Evolutionary conservation across 2,113 vertebrate species (phyloP).

Genomic region (Urocolius indicus): DNA sequence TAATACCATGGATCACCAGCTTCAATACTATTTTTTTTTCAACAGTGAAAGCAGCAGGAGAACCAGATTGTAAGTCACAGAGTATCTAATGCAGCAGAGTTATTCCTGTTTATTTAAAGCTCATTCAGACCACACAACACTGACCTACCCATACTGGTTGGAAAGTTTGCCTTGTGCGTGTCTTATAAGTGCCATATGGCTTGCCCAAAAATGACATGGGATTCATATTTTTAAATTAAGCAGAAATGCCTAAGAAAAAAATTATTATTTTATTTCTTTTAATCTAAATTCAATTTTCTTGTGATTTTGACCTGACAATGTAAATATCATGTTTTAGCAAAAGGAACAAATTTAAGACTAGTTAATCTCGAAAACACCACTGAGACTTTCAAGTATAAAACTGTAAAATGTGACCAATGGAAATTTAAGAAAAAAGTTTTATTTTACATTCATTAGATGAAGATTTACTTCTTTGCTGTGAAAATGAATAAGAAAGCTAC

Average conservation of each 20-base stretch:
- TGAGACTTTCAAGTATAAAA: neutral
- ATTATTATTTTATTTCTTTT: neutral
- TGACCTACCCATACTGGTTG: neutral
- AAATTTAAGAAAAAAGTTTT: neutral
- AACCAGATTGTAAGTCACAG: neutral
- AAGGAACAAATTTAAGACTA: neutral
- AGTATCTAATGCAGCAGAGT: neutral
- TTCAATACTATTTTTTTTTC: neutral
- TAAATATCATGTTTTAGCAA: neutral
- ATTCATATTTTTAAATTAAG: neutral
- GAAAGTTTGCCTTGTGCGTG: neutral
- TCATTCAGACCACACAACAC: accelerated
- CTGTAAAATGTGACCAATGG: neutral
- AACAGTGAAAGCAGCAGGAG: neutral
- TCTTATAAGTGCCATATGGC: neutral
- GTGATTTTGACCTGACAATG: neutral
- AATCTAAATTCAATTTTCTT: neutral
- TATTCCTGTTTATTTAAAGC: neutral
- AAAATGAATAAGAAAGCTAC: neutral
- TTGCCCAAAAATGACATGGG: neutral
- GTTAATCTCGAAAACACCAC: neutral
- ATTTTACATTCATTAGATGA: neutral
- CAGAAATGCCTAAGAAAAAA: neutral
- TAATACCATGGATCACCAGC: neutral
- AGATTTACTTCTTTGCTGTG: neutral